Evolutionary conservation across 1,140 invertebrate species (phyloP).

Genomic region (Dufourea novaeangliae): DNA sequence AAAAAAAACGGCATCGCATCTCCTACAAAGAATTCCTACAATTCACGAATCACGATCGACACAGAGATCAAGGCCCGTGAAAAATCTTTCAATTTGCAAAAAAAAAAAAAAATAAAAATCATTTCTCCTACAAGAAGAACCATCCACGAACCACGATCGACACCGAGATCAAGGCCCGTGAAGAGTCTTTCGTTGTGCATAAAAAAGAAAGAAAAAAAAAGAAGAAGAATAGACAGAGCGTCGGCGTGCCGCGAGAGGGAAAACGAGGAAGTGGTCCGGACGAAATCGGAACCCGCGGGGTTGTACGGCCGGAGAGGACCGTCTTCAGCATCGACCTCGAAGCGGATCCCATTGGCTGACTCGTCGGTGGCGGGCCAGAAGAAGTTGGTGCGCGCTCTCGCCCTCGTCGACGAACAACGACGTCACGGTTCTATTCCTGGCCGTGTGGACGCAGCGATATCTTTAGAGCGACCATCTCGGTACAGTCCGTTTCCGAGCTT

Average conservation of each 20-base stretch:
- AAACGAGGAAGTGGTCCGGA: conserved; percentile 9
- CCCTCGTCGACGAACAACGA: conserved; percentile 65
- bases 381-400: conserved; percentile 50
- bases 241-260: background rate
- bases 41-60: too few relatives aligned
- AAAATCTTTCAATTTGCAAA: too few relatives aligned
- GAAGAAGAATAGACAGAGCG: background rate
- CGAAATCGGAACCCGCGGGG: conserved; percentile 11
- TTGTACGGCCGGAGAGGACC: conserved; percentile 1
- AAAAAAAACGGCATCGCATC: too few relatives aligned
- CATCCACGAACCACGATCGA: too few relatives aligned
- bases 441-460: conserved; percentile 76
- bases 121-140: too few relatives aligned
- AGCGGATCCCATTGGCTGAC: conserved; percentile 36
- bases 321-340: conserved; percentile 43
- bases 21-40: too few relatives aligned
- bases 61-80: too few relatives aligned
- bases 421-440: conserved; percentile 76
- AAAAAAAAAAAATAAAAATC: too few relatives aligned
- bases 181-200: too few relatives aligned
- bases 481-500: conserved; percentile 66
- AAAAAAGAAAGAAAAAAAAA: too few relatives aligned
- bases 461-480: conserved; percentile 72
- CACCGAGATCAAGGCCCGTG: too few relatives aligned
- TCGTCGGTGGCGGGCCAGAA: conserved; percentile 31